Percentiles rank a stretch among this genome's conserved stretches.
These are phyloP conservation scores for Oreohelix idahoensis DNA, from an alignment of 1,140 invertebrate species.

Conservation along the genomic window DNA sequence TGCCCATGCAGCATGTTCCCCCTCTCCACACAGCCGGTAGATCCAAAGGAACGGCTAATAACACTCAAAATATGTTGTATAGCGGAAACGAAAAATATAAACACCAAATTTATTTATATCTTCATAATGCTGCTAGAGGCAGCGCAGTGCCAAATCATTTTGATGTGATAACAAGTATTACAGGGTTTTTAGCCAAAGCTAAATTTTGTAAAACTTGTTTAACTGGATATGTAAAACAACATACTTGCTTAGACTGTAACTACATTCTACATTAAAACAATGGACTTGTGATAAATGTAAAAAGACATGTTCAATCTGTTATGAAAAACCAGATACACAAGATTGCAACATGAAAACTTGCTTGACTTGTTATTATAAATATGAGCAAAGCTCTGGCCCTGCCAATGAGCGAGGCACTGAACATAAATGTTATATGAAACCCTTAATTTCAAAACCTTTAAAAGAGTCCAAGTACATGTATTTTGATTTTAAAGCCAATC, in stretches of 20 bases:
- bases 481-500: constrained; percentile 1
- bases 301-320: background rate
- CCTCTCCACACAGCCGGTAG: no score
- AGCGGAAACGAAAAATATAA: no score
- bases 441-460: background rate
- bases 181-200: background rate
- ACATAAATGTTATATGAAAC: constrained; percentile 8
- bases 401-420: no score
- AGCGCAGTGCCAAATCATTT: no score
- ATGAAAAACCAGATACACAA: background rate
- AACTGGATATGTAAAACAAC: background rate
- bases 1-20: no score
- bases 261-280: background rate
- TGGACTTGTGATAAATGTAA: constrained; percentile 9
- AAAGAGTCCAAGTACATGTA: background rate
- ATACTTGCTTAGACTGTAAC: background rate
- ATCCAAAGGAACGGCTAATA: no score
- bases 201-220: background rate
- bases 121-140: no score
- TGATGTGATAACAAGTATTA: constrained; percentile 3
- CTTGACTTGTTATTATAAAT: constrained; percentile 5
- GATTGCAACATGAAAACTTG: background rate
- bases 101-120: no score
- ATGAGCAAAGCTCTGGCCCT: no score
- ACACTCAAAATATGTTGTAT: no score